Percentiles rank a stretch among this genome's conserved stretches.
Evolutionary conservation across 2,888 invertebrate genomes (phyloP).

Genomic region (Caenorhabditis sp.): DNA sequence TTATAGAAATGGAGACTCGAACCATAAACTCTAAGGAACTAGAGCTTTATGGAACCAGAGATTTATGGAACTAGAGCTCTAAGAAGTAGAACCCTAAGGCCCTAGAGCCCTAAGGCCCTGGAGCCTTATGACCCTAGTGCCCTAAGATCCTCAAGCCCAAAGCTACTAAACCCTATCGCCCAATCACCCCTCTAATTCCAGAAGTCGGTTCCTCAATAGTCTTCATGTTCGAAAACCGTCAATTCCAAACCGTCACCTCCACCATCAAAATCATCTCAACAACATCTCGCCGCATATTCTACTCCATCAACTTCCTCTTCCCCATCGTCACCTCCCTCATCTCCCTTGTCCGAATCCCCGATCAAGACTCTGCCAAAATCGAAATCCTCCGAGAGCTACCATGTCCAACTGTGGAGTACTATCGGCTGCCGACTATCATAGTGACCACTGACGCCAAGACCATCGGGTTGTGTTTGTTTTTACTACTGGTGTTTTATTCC

Average conservation of each 20-base stretch:
- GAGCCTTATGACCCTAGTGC: no score
- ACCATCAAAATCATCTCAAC: slow-evolving; percentile 29
- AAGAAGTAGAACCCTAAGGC: no score
- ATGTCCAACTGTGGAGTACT: slow-evolving; percentile 25
- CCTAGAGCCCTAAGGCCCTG: no score
- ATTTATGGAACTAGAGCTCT: neutral
- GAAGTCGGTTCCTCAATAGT: slow-evolving; percentile 60
- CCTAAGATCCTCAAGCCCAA: neutral
- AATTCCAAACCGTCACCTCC: slow-evolving; percentile 46
- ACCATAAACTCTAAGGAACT: no score
- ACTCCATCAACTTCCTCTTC: slow-evolving; percentile 22
- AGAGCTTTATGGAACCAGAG: no score
- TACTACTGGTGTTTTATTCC: slow-evolving; percentile 18
- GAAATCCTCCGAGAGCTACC: slow-evolving; percentile 35
- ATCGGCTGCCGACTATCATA: slow-evolving; percentile 27
- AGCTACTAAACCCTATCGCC: neutral
- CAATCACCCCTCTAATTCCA: slow-evolving; percentile 15
- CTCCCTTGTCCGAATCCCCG: slow-evolving; percentile 33
- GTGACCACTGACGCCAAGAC: slow-evolving; percentile 43
- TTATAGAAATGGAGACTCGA: no score
- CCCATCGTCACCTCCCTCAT: slow-evolving; percentile 18
- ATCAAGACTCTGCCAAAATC: slow-evolving; percentile 34
- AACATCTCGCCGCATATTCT: slow-evolving; percentile 11
- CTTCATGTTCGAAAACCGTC: slow-evolving; percentile 60
- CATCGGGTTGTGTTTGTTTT: slow-evolving; percentile 28